phyloP scores from a whole-genome alignment of 2,113 vertebrate species.

The Lamprologus tigripictilis region DNA sequence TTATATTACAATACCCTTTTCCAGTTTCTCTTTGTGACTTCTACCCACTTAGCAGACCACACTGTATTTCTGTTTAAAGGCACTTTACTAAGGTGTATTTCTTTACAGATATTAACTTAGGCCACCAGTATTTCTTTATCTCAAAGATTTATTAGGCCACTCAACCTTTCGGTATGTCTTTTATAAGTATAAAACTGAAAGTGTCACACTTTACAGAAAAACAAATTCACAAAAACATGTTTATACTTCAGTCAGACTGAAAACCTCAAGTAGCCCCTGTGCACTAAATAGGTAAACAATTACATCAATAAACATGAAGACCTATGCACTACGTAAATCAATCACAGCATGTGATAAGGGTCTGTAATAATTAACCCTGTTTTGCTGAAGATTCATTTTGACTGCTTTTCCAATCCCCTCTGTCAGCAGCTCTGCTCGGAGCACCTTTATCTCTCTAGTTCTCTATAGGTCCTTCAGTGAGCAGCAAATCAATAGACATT shows the following conservation, averaged over 20 bases:
- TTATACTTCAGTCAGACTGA: background rate
- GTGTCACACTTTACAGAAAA: background rate
- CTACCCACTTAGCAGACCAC: background rate
- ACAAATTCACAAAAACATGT: background rate
- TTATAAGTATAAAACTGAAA: background rate
- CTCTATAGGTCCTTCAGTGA: conserved; percentile 16
- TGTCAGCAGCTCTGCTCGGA: conserved; percentile 55
- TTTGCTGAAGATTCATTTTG: conserved; percentile 74
- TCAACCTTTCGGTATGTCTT: background rate
- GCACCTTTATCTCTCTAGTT: conserved; percentile 42
- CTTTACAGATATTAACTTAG: background rate
- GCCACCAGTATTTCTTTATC: background rate
- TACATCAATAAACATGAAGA: conserved; percentile 76
- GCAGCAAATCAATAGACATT: conserved; percentile 40
- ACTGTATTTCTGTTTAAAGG: background rate
- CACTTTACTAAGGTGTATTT: background rate
- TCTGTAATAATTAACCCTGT: conserved; percentile 75
- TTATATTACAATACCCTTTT: background rate
- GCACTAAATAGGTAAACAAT: conserved; percentile 77
- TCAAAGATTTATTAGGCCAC: background rate
- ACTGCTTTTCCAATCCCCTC: conserved; percentile 47
- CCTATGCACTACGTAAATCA: conserved; percentile 75
- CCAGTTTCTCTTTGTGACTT: background rate
- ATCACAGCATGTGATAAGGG: conserved; percentile 74
- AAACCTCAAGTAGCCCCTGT: conserved; percentile 51